Evolutionary conservation across 2,888 invertebrate genomes (phyloP), one percentile per base, ranked within the genome.

Genomic region (Thelaira solivaga): DNA sequence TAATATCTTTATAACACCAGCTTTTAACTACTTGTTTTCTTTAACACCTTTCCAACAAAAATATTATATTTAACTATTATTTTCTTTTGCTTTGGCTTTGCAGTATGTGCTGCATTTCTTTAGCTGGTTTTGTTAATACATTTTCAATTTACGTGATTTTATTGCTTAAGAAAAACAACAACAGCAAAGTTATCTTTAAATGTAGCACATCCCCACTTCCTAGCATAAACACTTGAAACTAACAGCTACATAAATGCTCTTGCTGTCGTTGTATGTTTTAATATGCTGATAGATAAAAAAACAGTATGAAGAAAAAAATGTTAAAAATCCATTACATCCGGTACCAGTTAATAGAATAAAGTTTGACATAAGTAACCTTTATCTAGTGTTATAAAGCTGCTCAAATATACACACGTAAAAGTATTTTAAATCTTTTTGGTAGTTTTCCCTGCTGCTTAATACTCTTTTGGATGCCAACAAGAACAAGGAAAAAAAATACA

Each of bases 341-440:
- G 51, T 69, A 39, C 34, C 26, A 69, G 78, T 74, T 78, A 78
- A 78, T 78, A 78, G 78, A 78, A 78, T 78, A 78, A 78, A 78
- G 74, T 78, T 78, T 78, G 78, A 78, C 78, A 78, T 78, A 78
- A 78, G 78, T 78, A 78, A 78, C 74, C 78, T 64, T 78, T 78
- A 78, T 78, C 74, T 74, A 26, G 73, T 72, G 45, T 43, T 75
- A 68, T 53, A 61, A 78, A 78, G 74, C 74, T 78, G 57, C 57
- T 74, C 45, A 49, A 74, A 65, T 73, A 69, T 20, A 74, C 77
- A 75, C 75, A 78, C 69, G 41, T 74, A 65, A 69, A 74, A 69
- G 59, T 74, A 69, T 74, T 74, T 73, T 59, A 76, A 76, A 76
- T 72, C 71, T 49, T 71, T 61, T 76, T 72, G 20, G 22, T 53